Evolutionary conservation across 2,888 invertebrate genomes (phyloP).

Genomic region (Melinaea marsaeus): DNA sequence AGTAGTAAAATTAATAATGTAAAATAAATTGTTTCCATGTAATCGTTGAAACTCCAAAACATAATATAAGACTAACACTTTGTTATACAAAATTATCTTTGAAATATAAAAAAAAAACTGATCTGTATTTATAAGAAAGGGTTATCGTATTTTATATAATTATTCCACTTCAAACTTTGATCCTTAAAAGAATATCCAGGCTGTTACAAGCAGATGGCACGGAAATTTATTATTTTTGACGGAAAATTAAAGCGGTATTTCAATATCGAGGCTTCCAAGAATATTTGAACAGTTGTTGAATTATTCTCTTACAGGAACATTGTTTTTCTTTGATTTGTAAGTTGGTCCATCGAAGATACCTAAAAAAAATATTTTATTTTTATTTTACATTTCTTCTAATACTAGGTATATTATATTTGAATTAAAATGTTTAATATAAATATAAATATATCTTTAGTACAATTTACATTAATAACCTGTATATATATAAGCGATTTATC

Average conservation of each 20-base stretch:
- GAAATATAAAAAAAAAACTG: background rate
- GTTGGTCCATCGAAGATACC: background rate
- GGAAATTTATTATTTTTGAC: conserved; percentile 30
- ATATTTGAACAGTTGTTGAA: conserved; percentile 4
- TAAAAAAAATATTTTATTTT: too few species aligned
- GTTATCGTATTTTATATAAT: conserved; percentile 6
- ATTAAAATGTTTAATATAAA: too few species aligned
- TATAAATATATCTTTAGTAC: too few species aligned
- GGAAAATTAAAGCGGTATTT: conserved; percentile 14
- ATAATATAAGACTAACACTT: too few species aligned
- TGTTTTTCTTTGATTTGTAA: background rate
- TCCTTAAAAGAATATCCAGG: conserved; percentile 46
- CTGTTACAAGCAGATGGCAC: conserved; percentile 41
- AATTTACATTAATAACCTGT: too few species aligned
- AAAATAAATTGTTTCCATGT: too few species aligned
- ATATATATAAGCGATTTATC: too few species aligned
- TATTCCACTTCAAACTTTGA: conserved; percentile 35
- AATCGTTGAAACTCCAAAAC: too few species aligned
- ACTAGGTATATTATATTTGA: too few species aligned
- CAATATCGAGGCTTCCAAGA: conserved; percentile 7
- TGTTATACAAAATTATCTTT: background rate
- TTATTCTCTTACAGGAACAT: background rate
- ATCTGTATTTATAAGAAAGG: conserved; percentile 3
- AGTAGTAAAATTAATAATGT: too few species aligned
- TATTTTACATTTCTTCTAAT: too few species aligned